A percentile compares a stretch with the other conserved stretches of the same genome.
Evolutionary conservation across 1,140 invertebrate genomes (phyloP).

Genomic region (Brachystomella parvula): DNA sequence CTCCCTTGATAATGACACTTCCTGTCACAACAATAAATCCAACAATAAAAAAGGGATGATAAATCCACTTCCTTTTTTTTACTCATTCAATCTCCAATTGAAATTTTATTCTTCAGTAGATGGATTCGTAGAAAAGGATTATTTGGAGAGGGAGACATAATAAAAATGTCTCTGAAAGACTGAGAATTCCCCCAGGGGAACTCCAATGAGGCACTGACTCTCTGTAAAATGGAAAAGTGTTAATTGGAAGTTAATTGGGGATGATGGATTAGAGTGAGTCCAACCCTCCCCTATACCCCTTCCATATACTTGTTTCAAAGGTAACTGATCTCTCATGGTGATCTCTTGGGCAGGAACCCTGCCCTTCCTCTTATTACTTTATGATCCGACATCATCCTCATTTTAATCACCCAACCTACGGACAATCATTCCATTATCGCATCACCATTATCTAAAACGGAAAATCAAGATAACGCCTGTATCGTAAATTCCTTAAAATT

Average conservation of each 20-base stretch:
- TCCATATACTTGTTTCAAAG: background rate
- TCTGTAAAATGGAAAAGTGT: conserved; percentile 16
- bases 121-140: conserved; percentile 5
- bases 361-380: conserved; percentile 3
- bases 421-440: background rate
- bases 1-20: too few relatives aligned
- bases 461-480: too few relatives aligned
- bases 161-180: conserved; percentile 47
- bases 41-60: background rate
- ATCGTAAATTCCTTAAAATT: too few relatives aligned
- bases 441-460: too few relatives aligned
- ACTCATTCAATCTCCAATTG: background rate
- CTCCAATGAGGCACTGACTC: background rate
- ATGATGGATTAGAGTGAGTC: conserved; percentile 21
- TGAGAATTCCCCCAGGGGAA: conserved; percentile 39
- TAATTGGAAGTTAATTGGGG: conserved; percentile 34
- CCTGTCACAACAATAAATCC: background rate
- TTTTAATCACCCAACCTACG: background rate
- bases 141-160: conserved; percentile 33
- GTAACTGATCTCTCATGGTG: background rate
- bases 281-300: background rate
- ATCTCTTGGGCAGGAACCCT: background rate
- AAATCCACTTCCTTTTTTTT: background rate
- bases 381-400: background rate
- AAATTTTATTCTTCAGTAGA: background rate